These are phyloP conservation scores for Ia io DNA, from an alignment of 2,113 vertebrate species.

Conservation along the genomic window DNA sequence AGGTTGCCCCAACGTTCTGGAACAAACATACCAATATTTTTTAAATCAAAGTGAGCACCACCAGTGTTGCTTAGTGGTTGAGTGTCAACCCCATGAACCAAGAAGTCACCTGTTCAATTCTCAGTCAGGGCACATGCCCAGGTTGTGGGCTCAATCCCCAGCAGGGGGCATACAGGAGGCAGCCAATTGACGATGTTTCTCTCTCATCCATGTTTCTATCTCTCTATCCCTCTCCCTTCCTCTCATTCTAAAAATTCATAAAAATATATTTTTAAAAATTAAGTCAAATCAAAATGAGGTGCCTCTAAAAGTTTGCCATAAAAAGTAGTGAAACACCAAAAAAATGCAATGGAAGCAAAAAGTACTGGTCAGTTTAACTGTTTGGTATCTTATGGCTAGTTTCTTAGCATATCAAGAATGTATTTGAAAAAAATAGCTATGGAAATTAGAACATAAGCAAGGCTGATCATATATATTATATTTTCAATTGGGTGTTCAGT, in stretches of 20 bases:
- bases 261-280: too few species aligned
- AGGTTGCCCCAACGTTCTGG: neutral
- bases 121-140: too few species aligned
- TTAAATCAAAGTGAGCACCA: neutral
- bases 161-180: too few species aligned
- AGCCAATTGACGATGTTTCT: too few species aligned
- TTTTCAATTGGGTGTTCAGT: neutral
- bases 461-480: neutral
- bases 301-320: neutral
- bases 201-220: too few species aligned
- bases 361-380: neutral
- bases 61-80: too few species aligned
- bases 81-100: too few species aligned
- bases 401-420: neutral
- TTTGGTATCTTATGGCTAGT: neutral
- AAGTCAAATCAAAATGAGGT: neutral
- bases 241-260: too few species aligned
- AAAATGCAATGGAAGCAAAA: neutral
- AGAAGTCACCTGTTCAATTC: too few species aligned
- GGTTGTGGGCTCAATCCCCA: too few species aligned
- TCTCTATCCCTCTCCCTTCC: too few species aligned
- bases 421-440: neutral
- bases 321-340: constrained; percentile 24
- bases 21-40: neutral
- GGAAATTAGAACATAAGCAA: constrained; percentile 33